Evolutionary conservation across 2,113 vertebrate genomes (phyloP), one percentile per base, ranked within the genome.

Genomic region (Corydoras sp.): DNA sequence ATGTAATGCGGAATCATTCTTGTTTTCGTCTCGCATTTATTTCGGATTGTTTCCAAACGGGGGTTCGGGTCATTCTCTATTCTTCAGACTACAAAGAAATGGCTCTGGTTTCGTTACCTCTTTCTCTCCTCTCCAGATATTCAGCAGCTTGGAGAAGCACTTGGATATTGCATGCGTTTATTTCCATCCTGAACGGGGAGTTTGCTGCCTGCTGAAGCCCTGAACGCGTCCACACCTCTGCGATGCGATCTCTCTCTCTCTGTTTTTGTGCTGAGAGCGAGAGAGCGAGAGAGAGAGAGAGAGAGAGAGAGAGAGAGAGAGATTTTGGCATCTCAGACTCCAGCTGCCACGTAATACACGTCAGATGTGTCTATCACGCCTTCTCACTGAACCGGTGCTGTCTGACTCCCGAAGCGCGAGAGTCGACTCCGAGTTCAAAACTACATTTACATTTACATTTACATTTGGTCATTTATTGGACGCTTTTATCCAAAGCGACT

Each of bases 61-160:
- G 69, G 29, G 14, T 48, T 15, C 14, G 53, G 13, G 10, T 50
- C 31, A 35, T 68, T 67, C 30, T 55, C 3, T 53, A 53, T 6
- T 56, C 14, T n/a, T 51, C 49, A 18, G 1, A 32, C 14, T n/a
- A 58, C 55, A 68, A 68, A 68, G 51, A 59, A 60, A 31, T 15
- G 18, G 18, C 24, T 31, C 12, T 50, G 14, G 9, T 32, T 10
- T 76, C 48, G 71, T 77, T 68, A 95, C 92, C 93, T 85, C 92
- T 79, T 50, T 94, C 93, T 69, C 89, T 88, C 58, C 93, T 90
- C 70, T 97, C 96, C 89, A 97, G 74, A 77, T 93, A 96, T 80
- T 95, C 95, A 0, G 95, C 96, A 0, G 95, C 96, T 76, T 92
- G 92, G 9, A 97, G 88, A 71, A 98, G 91, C 59, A 95, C 93